Base-by-base conservation (phyloP, 2,888 invertebrate genomes). In the Poecilobothrus nobilitatus region DNA sequence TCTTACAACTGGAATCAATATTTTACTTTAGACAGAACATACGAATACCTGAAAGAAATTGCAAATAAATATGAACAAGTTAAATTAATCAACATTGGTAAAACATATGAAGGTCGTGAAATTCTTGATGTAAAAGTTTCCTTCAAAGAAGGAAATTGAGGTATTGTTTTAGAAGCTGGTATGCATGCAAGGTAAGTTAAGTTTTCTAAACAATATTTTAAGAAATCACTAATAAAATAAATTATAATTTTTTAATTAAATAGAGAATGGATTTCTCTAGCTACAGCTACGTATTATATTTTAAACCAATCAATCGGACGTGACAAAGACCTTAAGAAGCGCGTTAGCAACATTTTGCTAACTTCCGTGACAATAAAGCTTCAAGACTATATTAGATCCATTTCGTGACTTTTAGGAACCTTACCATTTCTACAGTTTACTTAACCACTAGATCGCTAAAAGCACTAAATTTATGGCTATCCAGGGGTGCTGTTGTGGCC, bases 201-300 rank as follows among this genome's bases (percentile, higher is more conserved):
- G 8, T 37, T 37, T 37, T 37, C 1, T 37, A 5, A 27, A 27
- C 12, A 10, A 5, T 2, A 37, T 37, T 4, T 8, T 1, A 5
- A 37, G 2, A 10, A 10, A 10, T 37, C n/a, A n/a, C n/a, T n/a
- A n/a, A n/a, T n/a, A n/a, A n/a, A n/a, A n/a, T n/a, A n/a, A n/a
- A 37, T 12, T 10, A 10, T 37, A 7, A 37, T n/a, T n/a, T n/a
- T n/a, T n/a, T n/a, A n/a, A 37, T 37, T 37, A 37, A 37, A 6
- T n/a, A 53, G 92, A 65, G 94, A 94, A 79, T 94, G 90, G 90
- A 84, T 90, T 7, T 84, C 87, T 0, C 86, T 89, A 0, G 88
- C 89, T 0, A 84, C 87, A 0, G 78, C 87, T 0, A 86, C 88
- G 0, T 90, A n/a, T n/a, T n/a, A 86, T 73, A 80, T 90, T 2